These are phyloP conservation scores for Coregonus ussuriensis DNA, from an alignment of 2,797 vertebrate species.

Conservation along the genomic window DNA sequence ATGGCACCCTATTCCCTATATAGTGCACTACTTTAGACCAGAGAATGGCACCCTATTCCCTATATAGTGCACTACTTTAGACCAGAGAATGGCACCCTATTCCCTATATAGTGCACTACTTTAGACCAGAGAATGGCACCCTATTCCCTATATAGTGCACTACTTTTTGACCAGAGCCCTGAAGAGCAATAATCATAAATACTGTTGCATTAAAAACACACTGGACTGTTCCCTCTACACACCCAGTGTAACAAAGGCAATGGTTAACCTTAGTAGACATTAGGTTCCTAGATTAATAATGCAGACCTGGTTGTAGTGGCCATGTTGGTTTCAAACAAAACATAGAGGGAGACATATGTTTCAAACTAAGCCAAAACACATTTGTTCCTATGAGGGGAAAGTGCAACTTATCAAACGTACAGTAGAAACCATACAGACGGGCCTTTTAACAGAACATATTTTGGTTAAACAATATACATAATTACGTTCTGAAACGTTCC, in stretches of 20 bases:
- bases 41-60: neutral
- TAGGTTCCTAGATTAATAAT: slow-evolving; percentile 34
- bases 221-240: slow-evolving; percentile 39
- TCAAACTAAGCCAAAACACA: slow-evolving; percentile 42
- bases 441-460: neutral
- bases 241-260: slow-evolving; percentile 58
- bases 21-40: too few relatives aligned
- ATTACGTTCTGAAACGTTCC: neutral
- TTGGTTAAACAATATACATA: slow-evolving; percentile 6
- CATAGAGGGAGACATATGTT: slow-evolving; percentile 37
- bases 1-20: neutral
- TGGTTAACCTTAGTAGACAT: slow-evolving; percentile 65
- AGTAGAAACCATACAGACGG: neutral
- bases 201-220: slow-evolving; percentile 59
- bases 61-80: too few relatives aligned
- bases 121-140: neutral
- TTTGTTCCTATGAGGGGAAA: slow-evolving; percentile 14
- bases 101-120: too few relatives aligned
- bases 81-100: neutral
- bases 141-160: too few relatives aligned
- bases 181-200: slow-evolving; percentile 68
- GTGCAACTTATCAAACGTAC: slow-evolving; percentile 7
- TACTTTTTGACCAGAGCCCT: too few relatives aligned
- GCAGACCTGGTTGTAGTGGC: slow-evolving; percentile 46
- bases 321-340: slow-evolving; percentile 55